Evolutionary conservation across 2,797 vertebrate genomes (phyloP), one percentile per base, ranked within the genome.

Genomic region (Distichodus sexfasciatus): DNA sequence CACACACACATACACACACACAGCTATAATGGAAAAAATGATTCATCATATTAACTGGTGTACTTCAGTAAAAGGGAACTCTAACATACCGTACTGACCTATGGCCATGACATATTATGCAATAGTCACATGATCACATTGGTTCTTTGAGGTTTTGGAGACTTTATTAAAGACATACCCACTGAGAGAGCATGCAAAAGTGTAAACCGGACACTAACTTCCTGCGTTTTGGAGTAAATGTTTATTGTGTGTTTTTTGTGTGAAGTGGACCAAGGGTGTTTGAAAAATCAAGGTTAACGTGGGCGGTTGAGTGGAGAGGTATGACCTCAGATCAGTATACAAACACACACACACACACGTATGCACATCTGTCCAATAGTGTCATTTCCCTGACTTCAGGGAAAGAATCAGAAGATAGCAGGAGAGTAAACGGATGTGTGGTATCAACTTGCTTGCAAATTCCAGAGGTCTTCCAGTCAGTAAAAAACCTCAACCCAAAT

Each of bases 251-350:
- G 35, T 58, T 62, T 62, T 61, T 38, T 68, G 35, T 54, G 51
- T 36, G 50, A 67, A 66, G 29, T 67, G 54, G 44, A 62, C 41
- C 26, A 66, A 50, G 48, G 74, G 69, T 64, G 46, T 71, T 71
- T 51, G 67, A 43, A 71, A 69, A 66, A 58, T 44, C 54, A 48
- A 77, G 63, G 48, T 54, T 68, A 62, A 57, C 50, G 77, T 79
- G 71, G 77, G 77, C 66, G 50, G 75, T 67, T 29, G 67, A 71
- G 72, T 68, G 50, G 72, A 72, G 76, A 65, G 64, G 65, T 23
- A 3, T 69, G 71, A 71, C 70, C 64, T 43, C 29, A 41, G 66
- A 47, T 53, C 19, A 54, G 69, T 71, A 68, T 67, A 74, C 71
- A 66, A 54, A 58, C 61, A 53, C 63, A 69, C 74, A 64, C 61